Evolutionary conservation across 2,797 vertebrate genomes (phyloP).

Genomic region (Arvicola amphibius): DNA sequence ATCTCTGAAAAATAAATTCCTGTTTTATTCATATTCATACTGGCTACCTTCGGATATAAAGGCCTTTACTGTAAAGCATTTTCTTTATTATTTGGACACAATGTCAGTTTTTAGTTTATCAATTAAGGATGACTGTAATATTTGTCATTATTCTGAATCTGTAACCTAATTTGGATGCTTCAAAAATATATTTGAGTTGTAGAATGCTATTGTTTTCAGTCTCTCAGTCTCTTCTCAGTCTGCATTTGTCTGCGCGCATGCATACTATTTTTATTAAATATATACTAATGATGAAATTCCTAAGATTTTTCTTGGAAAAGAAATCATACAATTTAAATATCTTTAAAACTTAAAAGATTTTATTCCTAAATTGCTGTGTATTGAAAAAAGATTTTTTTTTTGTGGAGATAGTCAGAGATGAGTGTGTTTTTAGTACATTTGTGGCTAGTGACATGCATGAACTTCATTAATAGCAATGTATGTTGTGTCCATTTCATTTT

Average conservation of each 20-base stretch:
- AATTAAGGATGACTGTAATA: background rate
- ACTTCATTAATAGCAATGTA: conserved; percentile 73
- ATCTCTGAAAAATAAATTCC: background rate
- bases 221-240: background rate
- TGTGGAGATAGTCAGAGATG: conserved; percentile 54
- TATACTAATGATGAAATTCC: conserved; percentile 15
- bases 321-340: conserved; percentile 41
- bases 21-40: background rate
- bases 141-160: conserved; percentile 37
- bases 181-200: conserved; percentile 24
- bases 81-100: background rate
- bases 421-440: conserved; percentile 71
- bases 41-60: background rate
- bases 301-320: conserved; percentile 2
- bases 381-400: conserved; percentile 68
- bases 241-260: background rate
- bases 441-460: conserved; percentile 63
- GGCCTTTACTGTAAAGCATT: background rate
- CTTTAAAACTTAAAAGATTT: conserved; percentile 58
- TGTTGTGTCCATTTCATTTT: conserved; percentile 74
- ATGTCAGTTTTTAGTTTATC: conserved; percentile 16
- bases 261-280: background rate
- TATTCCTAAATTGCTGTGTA: conserved; percentile 32
- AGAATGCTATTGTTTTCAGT: background rate
- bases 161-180: conserved; percentile 14